phyloP scores from a whole-genome alignment of 2,888 invertebrate genomes.

The Drosophila neutralis region DNA sequence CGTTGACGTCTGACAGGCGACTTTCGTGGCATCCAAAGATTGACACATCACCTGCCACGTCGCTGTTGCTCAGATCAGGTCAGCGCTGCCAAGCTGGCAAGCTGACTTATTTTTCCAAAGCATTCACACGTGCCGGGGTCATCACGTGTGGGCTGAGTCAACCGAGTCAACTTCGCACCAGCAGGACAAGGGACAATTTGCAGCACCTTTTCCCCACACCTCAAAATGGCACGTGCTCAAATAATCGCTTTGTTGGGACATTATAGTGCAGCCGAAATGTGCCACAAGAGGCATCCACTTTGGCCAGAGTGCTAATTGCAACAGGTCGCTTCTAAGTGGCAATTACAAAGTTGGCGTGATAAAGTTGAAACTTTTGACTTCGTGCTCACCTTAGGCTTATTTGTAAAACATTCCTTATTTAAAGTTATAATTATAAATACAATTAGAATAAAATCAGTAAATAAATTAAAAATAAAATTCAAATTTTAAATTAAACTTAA shows the following conservation, averaged over 20 bases:
- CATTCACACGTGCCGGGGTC: slow-evolving; percentile 50
- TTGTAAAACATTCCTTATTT: background rate
- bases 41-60: slow-evolving; percentile 62
- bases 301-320: slow-evolving; percentile 28
- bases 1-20: slow-evolving; percentile 32
- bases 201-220: background rate
- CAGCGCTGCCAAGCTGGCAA: slow-evolving; percentile 9
- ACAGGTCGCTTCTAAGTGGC: slow-evolving; percentile 22
- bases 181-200: slow-evolving; percentile 6
- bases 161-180: background rate
- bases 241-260: slow-evolving; percentile 19
- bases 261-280: slow-evolving; percentile 20
- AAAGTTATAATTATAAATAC: background rate
- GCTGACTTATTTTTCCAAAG: slow-evolving; percentile 26
- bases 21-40: slow-evolving; percentile 46
- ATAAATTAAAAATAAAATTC: background rate
- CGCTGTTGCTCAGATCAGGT: slow-evolving; percentile 32
- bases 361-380: background rate
- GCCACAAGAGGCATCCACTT: slow-evolving; percentile 17
- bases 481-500: too few species aligned
- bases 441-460: background rate
- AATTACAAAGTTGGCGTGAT: slow-evolving; percentile 26
- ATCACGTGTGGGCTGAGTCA: slow-evolving; percentile 14
- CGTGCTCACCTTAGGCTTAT: background rate
- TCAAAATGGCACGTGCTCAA: slow-evolving; percentile 29